Base-by-base conservation (phyloP, 2,888 invertebrate species). In the Hyles lineata region DNA sequence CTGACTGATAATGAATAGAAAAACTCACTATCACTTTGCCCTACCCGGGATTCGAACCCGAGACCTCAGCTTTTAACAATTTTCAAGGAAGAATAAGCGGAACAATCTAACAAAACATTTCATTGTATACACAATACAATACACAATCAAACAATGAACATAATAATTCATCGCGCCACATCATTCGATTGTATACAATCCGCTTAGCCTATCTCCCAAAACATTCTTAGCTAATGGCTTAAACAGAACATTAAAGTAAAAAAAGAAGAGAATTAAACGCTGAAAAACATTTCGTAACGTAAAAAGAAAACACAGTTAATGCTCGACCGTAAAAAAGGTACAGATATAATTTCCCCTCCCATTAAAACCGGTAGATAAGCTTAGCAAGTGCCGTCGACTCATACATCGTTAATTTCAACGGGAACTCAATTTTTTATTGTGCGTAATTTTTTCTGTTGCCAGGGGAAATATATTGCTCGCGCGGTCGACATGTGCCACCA, bases 341-440 rank as follows among this genome's bases (percentile, higher is more conserved):
- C 79, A 79, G 82, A 80, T 80, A 79, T 83, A 87, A 84, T 85
- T 87, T 86, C 83, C 83, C 79, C 82, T 80, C 79, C 87, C 90
- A 89, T 90, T 92, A 91, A 90, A 87, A 87, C 81, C 81, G 81
- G 81, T 76, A 92, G 92, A 93, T 93, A 92, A 92, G 91, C 90
- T 78, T 80, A 83, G 82, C 84, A 83, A 83, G 80, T 77, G 77
- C 92, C 91, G 92, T 92, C 93, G 90, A 91, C 92, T 89, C 88
- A 83, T 87, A 92, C 91, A 90, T 93, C 92, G 92, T 93, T 93
- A 93, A 93, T 93, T 92, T 91, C 79, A 83, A 67, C 82, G 82
- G 83, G 83, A 88, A 85, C 89, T 91, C 90, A 86, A 89, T 86
- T 92, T 93, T 93, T 92, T 92, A 90, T 90, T 90, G 89, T 89